Evolutionary conservation across 2,113 vertebrate species (phyloP).

Genomic region (Patagioenas fasciata): DNA sequence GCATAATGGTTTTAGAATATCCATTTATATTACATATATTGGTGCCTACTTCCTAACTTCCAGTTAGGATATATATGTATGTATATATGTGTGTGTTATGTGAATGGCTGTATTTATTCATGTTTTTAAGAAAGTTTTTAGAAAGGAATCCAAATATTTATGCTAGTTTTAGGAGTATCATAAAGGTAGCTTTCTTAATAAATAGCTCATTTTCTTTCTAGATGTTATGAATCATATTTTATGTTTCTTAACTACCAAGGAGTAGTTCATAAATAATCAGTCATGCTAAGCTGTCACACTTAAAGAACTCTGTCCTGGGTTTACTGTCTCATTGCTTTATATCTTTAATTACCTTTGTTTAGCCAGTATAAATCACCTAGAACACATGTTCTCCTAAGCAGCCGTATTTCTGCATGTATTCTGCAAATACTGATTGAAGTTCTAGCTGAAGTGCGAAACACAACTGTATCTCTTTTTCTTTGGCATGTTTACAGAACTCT

Average conservation of each 20-base stretch:
- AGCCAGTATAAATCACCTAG: conserved; percentile 33
- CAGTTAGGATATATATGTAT: background rate
- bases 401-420: background rate
- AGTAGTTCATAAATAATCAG: conserved; percentile 41
- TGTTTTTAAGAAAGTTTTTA: background rate
- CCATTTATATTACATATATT: background rate
- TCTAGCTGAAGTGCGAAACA: background rate
- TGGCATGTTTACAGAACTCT: background rate
- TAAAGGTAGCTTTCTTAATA: background rate
- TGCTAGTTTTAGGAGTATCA: background rate
- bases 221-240: conserved; percentile 42
- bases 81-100: background rate
- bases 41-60: background rate
- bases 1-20: background rate
- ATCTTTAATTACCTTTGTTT: conserved; percentile 50
- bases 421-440: background rate
- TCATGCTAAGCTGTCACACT: conserved; percentile 49
- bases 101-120: background rate
- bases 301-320: conserved; percentile 15
- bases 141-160: background rate
- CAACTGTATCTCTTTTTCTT: background rate
- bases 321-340: conserved; percentile 29
- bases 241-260: conserved; percentile 32
- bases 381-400: background rate
- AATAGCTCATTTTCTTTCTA: conserved; percentile 34